Conservation (phyloP, 2,888 invertebrate genomes). For the Chloroclystis v-ata region DNA sequence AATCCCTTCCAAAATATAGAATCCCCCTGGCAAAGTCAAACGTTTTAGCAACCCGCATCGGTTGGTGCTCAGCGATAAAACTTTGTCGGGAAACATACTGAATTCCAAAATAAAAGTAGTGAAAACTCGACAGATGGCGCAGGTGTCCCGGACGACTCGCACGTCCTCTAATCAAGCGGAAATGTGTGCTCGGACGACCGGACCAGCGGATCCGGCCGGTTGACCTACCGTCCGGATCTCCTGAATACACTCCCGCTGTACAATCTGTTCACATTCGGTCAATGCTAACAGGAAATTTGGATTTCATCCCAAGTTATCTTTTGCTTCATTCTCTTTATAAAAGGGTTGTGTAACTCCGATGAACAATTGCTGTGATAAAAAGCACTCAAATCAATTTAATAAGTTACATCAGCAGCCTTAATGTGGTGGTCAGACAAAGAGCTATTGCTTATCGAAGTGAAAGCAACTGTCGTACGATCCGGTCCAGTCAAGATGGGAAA, state of each 20-base stretch:
- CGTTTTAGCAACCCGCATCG: constrained; percentile 52
- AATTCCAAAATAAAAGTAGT: constrained; percentile 64
- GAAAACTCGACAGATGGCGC: constrained; percentile 63
- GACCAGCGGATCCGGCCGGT: constrained; percentile 33
- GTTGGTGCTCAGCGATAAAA: constrained; percentile 57
- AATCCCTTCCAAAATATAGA: constrained; percentile 19
- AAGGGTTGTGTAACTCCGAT: constrained; percentile 27
- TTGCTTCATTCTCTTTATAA: constrained; percentile 36
- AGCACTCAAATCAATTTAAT: constrained; percentile 62
- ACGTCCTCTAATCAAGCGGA: constrained; percentile 72
- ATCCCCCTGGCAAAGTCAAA: constrained; percentile 48
- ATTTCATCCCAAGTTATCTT: constrained; percentile 43
- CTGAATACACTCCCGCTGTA: constrained; percentile 41
- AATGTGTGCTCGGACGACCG: constrained; percentile 64
- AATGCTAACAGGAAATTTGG: constrained; percentile 48
- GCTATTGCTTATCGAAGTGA: constrained; percentile 64
- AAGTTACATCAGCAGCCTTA: constrained; percentile 65
- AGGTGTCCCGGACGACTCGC: constrained; percentile 63
- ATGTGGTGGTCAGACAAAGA: constrained; percentile 65
- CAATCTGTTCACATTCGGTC: constrained; percentile 51
- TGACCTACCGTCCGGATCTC: constrained; percentile 42
- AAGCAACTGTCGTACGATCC: constrained; percentile 44
- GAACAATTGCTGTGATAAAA: constrained; percentile 45
- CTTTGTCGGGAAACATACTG: constrained; percentile 50
- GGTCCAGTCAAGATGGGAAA: constrained; percentile 23